Evolutionary conservation across 2,797 vertebrate species (phyloP), one percentile per base, ranked within the genome.

Genomic region (Myripristis jacobus): DNA sequence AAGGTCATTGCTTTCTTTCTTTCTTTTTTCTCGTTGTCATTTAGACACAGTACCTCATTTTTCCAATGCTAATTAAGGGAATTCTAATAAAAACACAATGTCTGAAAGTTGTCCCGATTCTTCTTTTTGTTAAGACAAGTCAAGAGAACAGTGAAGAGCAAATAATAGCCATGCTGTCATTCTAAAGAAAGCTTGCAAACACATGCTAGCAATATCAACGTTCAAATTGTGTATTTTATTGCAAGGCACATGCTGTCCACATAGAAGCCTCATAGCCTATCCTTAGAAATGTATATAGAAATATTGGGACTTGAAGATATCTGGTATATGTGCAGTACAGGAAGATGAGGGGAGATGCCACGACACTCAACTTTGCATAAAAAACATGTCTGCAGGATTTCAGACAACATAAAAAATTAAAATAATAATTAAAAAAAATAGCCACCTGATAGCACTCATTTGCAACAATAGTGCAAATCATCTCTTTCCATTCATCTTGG

Each of bases 31-130:
- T 81, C 29, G 84, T 84, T 83, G 63, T 83, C 78, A 66, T 69
- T 61, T 88, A 80, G 83, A 87, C 79, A 80, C 74, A 75, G 79
- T 87, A 89, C 88, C 87, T 90, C 57, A 68, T 89, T 89, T 89
- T 90, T 88, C 82, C 83, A 86, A 79, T 51, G 73, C 87, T 77
- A 76, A 75, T 79, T 74, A 84, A 75, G 55, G 70, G 53, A 86
- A 89, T 86, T 87, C 59, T 81, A 83, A 83, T 80, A 86, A 70
- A 83, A 62, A 63, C n/a, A 47, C 18, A 46, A 41, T 67, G 3
- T 43, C 41, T 43, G 41, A 43, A 43, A 16, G 41, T 43, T 43
- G 41, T 18, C 41, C 4, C 6, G 41, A 43, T 16, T 43, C 41
- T 16, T 43, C 15, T 43, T 4, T 43, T 4, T 2, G 5, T 1